Evolutionary conservation across 2,797 vertebrate species (phyloP), one percentile per base, ranked within the genome.

Genomic region (Anas flavirostris): DNA sequence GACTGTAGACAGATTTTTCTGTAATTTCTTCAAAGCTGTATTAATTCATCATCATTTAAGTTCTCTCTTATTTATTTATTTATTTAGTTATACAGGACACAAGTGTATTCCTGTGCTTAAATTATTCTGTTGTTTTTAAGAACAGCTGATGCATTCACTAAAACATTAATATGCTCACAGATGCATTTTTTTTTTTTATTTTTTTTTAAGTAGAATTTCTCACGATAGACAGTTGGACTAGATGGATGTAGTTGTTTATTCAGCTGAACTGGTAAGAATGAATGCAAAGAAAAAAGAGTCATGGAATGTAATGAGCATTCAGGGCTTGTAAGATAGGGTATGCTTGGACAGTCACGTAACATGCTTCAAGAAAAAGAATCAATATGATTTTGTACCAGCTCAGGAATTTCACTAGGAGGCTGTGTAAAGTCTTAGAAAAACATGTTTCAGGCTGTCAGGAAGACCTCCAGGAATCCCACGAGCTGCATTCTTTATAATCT

Each of bases 401-500:
- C 53, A 79, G 79, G 52, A 94, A 93, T 91, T 86, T 70, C 58
- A 82, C 23, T 70, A 12, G 16, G 9, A 84, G 41, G 12, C 29
- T 59, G 29, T n/a, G 33, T 63, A 37, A 83, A 91, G 22, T 78
- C 78, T 86, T 75, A 78, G 33, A 73, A 87, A 91, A 94, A 82
- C 44, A 88, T 16, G 22, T 41, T 86, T 63, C 50, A 86, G 28
- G 55, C 55, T 41, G 64, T 80, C 69, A 86, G 18, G 53, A 81
- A 86, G 75, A 87, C 43, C 67, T 85, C 70, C 73, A 69, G 83
- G 72, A 95, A 91, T 84, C 78, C 60, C 3, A 4, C 76, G 72
- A 91, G 69, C n/a, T 87, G 48, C 46, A 75, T 81, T 87, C 56
- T 87, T 87, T 70, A 63, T 84, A 74, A 93, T 46, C 10, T 89